A percentile compares a stretch with the other conserved stretches of the same genome.
Conservation (phyloP, 2,797 vertebrate species). For the Crenichthys baileyi region DNA sequence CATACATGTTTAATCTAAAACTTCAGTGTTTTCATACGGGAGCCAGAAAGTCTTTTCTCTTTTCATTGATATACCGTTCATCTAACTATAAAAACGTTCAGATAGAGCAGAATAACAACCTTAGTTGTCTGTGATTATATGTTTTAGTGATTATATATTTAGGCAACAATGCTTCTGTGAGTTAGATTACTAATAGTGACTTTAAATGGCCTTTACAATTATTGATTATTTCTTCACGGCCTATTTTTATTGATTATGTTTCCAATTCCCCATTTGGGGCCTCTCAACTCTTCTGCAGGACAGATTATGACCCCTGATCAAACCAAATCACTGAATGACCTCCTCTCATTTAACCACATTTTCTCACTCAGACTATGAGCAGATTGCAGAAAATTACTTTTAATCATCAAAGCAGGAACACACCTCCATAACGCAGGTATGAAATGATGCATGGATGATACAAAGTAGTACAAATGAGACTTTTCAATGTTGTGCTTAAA, state of each 20-base stretch:
- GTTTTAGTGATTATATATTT: background rate
- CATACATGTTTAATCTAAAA: no score
- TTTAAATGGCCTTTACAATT: background rate
- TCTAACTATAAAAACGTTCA: no score
- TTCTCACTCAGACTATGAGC: background rate
- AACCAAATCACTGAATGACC: background rate
- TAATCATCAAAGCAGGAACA: background rate
- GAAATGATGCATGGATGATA: no score
- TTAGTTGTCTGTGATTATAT: background rate
- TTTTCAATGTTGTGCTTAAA: background rate
- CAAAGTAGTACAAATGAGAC: no score
- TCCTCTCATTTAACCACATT: background rate
- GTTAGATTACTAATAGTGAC: background rate
- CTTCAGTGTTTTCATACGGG: no score
- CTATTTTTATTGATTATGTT: background rate
- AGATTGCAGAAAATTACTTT: background rate
- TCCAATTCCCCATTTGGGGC: background rate
- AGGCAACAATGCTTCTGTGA: background rate
- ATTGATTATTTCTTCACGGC: background rate
- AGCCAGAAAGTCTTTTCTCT: no score
- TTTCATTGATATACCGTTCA: no score
- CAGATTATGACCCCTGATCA: background rate
- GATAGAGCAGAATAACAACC: background rate
- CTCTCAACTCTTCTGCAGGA: background rate
- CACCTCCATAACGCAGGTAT: no score